Evolutionary conservation across 2,888 invertebrate genomes (phyloP).

Genomic region (Dinocampus coccinellae): DNA sequence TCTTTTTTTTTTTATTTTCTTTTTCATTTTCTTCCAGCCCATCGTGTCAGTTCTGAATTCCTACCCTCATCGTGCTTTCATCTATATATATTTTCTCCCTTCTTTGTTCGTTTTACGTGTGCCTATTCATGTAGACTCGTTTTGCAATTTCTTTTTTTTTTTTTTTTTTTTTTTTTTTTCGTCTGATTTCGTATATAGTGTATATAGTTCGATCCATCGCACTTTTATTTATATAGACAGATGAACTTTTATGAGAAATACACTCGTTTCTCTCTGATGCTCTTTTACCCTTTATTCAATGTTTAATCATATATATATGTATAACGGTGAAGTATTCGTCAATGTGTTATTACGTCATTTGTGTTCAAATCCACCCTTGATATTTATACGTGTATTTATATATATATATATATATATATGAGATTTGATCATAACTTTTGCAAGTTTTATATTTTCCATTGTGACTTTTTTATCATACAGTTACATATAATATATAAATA

Average conservation of each 20-base stretch:
- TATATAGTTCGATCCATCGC: conserved; percentile 23
- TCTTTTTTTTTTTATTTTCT: conserved; percentile 22
- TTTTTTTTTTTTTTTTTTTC: background rate
- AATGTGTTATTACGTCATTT: conserved; percentile 44
- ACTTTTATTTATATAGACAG: conserved; percentile 21
- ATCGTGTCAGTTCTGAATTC: background rate
- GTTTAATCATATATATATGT: conserved; percentile 8
- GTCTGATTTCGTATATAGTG: background rate
- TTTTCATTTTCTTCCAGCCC: background rate
- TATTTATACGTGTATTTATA: background rate
- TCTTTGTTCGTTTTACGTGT: background rate
- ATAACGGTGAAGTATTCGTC: conserved; percentile 51
- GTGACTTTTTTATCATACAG: background rate
- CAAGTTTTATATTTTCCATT: background rate
- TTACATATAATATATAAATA: background rate
- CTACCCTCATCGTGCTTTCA: background rate
- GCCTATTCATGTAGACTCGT: background rate
- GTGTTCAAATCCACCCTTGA: background rate
- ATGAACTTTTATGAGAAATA: conserved; percentile 45
- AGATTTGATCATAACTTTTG: background rate
- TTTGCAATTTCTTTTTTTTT: conserved; percentile 20
- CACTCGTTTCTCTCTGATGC: conserved; percentile 27
- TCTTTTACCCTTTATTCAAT: conserved; percentile 49
- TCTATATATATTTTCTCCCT: background rate
- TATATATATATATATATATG: background rate